Evolutionary conservation across 2,113 vertebrate genomes (phyloP).

Genomic region (Microcebus murinus): DNA sequence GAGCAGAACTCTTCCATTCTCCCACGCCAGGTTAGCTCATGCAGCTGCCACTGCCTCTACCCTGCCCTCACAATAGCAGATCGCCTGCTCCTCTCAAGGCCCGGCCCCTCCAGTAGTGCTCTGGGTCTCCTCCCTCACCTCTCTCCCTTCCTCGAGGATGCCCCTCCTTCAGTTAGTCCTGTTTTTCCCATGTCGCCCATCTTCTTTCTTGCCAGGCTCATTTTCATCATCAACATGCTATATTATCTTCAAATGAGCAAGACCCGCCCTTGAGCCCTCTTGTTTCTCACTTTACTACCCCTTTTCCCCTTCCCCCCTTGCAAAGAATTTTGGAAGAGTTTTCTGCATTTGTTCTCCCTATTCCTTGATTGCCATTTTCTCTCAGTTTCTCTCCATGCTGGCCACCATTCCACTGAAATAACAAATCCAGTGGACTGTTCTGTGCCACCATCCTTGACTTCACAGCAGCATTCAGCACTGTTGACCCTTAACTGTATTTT

Average conservation of each 20-base stretch:
- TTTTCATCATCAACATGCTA: neutral
- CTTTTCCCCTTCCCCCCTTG: neutral
- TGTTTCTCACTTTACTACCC: neutral
- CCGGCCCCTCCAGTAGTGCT: neutral
- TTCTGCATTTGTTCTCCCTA: neutral
- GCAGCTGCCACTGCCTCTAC: neutral
- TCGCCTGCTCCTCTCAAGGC: neutral
- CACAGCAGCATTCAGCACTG: neutral
- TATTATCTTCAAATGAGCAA: neutral
- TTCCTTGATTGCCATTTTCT: neutral
- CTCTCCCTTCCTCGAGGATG: neutral
- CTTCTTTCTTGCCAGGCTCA: neutral
- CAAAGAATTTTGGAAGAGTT: neutral
- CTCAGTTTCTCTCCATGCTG: neutral
- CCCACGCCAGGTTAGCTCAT: too few species aligned
- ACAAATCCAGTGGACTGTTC: neutral
- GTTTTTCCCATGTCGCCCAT: neutral
- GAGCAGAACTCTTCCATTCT: neutral
- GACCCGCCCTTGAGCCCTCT: neutral
- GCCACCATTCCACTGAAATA: neutral
- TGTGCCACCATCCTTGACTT: neutral
- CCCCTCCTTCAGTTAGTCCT: neutral
- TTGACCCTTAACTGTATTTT: neutral
- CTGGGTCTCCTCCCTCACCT: neutral
- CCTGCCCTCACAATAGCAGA: neutral